phyloP scores from a whole-genome alignment of 2,888 invertebrate species.

The Tetheella fluctuosa region DNA sequence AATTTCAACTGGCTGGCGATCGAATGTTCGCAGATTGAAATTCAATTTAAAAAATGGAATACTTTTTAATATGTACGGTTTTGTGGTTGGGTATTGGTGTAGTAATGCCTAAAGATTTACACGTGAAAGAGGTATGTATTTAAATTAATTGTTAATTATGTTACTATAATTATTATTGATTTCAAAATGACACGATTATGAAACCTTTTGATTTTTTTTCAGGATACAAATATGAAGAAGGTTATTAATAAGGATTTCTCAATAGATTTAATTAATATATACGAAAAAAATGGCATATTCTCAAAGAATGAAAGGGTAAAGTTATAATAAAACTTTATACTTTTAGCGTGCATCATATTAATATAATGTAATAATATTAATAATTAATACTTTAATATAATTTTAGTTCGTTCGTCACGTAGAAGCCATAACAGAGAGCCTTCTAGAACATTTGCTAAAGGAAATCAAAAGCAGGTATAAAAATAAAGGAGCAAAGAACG shows the following conservation, averaged over 20 bases:
- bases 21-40: constrained; percentile 1
- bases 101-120: not conserved
- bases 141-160: not conserved
- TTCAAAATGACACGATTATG: no score
- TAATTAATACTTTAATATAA: not conserved
- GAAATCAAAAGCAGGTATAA: constrained; percentile 31
- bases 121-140: not conserved
- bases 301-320: constrained; percentile 37
- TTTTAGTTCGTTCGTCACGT: constrained; percentile 51
- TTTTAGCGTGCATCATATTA: not conserved
- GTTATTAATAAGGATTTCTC: not conserved
- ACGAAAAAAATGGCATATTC: constrained; percentile 27
- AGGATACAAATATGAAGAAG: not conserved
- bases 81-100: not conserved
- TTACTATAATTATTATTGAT: not conserved
- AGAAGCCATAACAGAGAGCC: constrained; percentile 47
- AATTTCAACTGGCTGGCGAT: not conserved
- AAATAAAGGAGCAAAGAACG: not conserved
- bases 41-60: not conserved
- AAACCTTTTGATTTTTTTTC: not conserved
- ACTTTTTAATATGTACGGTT: not conserved
- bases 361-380: not conserved
- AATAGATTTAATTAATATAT: constrained; percentile 24
- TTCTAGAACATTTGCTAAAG: constrained; percentile 43
- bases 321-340: no score